Base-by-base conservation (phyloP, 1,140 invertebrate genomes). In the Tachypleus tridentatus region DNA sequence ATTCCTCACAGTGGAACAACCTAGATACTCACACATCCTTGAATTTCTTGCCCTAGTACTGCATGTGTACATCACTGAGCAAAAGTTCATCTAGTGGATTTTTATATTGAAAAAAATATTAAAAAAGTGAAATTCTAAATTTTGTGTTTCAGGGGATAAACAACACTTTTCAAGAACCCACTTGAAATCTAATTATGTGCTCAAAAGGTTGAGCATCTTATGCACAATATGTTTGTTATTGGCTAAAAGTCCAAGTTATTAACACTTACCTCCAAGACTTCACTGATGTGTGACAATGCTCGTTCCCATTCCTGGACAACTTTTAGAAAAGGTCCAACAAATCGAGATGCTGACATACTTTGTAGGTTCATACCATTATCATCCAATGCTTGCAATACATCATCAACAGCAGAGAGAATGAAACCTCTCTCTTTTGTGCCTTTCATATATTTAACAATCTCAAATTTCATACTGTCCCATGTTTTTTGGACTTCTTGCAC, bases 341-440 rank as follows among this genome's bases (percentile, higher is more conserved):
- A 96, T 75, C 86, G 85, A 11, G 91, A 94, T 0, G 87, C 87
- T 9, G 87, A 87, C 87, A 96, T 94, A 61, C 87, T 89, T 76
- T 93, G 91, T 48, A 96, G 74, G 72, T 87, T 89, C 85, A 94
- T 88, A 57, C 86, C 84, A 72, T 93, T 90, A 73, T 95, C 91
- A 74, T 96, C 91, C 0, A 95, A 74, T 8, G 85, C 81, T 74
- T 87, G 84, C 60, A 86, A 81, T 51, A 93, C 82, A 62, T 94
- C 89, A 69, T 93, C 88, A 50, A 89, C 83, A 1, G 87, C 80
- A 48, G 89, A 89, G 48, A 96, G 79, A 61, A 89, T 86, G 73
- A 82, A 88, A 3, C 87, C 83, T 49, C 83, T 75, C 69, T 85
- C 79, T 63, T 82, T 78, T n/a, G 73, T 75, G 9, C 80, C 82